phyloP scores from a whole-genome alignment of 2,113 vertebrate species.

The Apteryx owenii region DNA sequence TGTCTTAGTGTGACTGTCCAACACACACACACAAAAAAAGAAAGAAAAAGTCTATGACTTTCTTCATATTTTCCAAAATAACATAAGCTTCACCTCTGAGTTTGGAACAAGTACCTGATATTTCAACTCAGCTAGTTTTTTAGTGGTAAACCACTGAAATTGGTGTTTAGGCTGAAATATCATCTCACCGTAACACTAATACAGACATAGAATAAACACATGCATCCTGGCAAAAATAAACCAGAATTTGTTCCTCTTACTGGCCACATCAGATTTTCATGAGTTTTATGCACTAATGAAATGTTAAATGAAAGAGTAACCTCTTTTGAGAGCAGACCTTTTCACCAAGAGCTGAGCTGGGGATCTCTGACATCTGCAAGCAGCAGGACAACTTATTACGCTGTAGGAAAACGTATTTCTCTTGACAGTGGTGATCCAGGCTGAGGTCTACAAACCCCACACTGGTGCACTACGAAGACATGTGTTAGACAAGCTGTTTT shows the following conservation, averaged over 20 bases:
- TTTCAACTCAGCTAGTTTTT: conserved; percentile 62
- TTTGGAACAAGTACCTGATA: conserved; percentile 64
- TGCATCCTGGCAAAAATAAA: conserved; percentile 49
- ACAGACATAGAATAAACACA: conserved; percentile 48
- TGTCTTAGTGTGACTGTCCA: conserved; percentile 65
- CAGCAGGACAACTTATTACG: conserved; percentile 55
- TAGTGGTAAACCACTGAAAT: conserved; percentile 50
- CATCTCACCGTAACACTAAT: conserved; percentile 38
- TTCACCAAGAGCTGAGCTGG: conserved; percentile 53
- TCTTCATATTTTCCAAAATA: conserved; percentile 69
- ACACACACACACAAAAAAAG: neutral
- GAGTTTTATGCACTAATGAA: conserved; percentile 26
- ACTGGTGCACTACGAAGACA: conserved; percentile 75
- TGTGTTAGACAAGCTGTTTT: conserved; percentile 76
- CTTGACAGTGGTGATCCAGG: conserved; percentile 70
- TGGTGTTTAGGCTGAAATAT: conserved; percentile 41
- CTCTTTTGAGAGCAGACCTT: conserved; percentile 46
- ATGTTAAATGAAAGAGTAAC: conserved; percentile 50
- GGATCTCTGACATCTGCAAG: conserved; percentile 70
- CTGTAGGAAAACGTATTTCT: conserved; percentile 70
- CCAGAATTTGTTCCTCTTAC: conserved; percentile 1
- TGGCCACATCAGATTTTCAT: conserved; percentile 10
- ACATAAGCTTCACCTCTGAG: conserved; percentile 62
- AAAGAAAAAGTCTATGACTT: conserved; percentile 45
- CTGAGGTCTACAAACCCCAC: conserved; percentile 61